Evolutionary conservation across 2,113 vertebrate genomes (phyloP).

Genomic region (Cyphomyrus discorhynchus): DNA sequence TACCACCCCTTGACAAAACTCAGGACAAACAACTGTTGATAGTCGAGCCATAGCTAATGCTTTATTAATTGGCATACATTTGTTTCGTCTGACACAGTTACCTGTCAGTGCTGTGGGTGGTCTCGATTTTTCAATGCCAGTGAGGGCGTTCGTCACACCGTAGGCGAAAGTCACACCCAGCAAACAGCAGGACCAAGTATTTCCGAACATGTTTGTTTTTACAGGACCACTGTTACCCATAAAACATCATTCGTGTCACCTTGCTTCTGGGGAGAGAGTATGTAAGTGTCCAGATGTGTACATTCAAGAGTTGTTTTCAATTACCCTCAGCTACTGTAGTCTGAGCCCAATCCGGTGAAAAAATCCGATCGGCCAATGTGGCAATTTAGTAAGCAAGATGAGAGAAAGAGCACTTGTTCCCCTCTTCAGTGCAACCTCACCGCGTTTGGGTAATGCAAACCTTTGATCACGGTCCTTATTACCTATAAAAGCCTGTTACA

Average conservation of each 20-base stretch:
- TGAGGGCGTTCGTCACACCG: not conserved
- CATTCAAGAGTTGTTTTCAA: conserved; percentile 59
- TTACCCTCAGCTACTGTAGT: conserved; percentile 51
- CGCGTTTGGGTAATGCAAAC: conserved; percentile 51
- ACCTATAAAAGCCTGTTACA: conserved; percentile 55
- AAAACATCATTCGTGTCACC: conserved; percentile 57
- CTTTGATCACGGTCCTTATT: conserved; percentile 64
- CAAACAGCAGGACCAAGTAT: not conserved
- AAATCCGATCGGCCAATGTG: conserved; percentile 63
- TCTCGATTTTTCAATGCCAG: conserved; percentile 38
- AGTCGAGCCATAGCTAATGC: conserved; percentile 43
- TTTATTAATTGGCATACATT: conserved; percentile 48
- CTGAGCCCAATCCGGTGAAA: conserved; percentile 48
- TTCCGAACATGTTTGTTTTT: not conserved
- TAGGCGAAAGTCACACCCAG: not conserved
- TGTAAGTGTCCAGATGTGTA: conserved; percentile 49
- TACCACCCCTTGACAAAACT: conserved; percentile 8
- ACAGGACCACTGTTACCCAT: conserved; percentile 15
- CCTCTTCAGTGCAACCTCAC: conserved; percentile 30
- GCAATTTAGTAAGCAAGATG: conserved; percentile 52
- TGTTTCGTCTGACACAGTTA: not conserved
- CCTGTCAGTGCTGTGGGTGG: not conserved
- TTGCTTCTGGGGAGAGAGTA: conserved; percentile 39
- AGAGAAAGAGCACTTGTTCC: conserved; percentile 56
- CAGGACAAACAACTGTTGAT: conserved; percentile 30